Conservation (phyloP, 2,797 vertebrate genomes). For the Phaenicophaeus curvirostris region DNA sequence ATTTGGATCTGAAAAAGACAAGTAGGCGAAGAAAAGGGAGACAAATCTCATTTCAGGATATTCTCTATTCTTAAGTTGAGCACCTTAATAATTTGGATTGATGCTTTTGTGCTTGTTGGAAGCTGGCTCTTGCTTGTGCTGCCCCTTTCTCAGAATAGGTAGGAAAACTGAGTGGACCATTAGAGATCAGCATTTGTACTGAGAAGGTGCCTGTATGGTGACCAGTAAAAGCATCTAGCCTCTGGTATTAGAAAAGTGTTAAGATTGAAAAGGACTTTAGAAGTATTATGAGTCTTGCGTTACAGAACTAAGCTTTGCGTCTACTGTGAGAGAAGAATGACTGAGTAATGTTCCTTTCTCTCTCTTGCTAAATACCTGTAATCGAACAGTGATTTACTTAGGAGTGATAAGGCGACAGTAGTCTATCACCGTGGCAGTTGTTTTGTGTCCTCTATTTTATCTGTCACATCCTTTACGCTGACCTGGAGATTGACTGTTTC, state of each 20-base stretch:
- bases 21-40: not conserved
- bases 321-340: not conserved
- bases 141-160: not conserved
- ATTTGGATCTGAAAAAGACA: not conserved
- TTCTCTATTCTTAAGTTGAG: not conserved
- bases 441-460: not conserved
- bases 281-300: not conserved
- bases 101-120: not conserved
- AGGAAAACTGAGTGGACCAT: not conserved
- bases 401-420: not conserved
- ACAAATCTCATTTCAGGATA: not conserved
- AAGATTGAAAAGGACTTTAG: not conserved
- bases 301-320: not conserved
- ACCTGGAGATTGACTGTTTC: not conserved
- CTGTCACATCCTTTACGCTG: accelerated
- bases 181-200: conserved; percentile 31
- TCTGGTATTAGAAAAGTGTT: not conserved
- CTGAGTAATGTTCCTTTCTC: not conserved
- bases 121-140: not conserved
- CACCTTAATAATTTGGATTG: not conserved
- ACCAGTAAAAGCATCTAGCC: not conserved
- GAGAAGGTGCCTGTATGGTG: not conserved
- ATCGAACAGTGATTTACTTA: not conserved
- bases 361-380: not conserved
- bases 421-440: not conserved